Percentiles rank a stretch among this genome's conserved stretches.
These are phyloP conservation scores for Tylochromis polylepis DNA, from an alignment of 2,113 vertebrate species.

Conservation along the genomic window DNA sequence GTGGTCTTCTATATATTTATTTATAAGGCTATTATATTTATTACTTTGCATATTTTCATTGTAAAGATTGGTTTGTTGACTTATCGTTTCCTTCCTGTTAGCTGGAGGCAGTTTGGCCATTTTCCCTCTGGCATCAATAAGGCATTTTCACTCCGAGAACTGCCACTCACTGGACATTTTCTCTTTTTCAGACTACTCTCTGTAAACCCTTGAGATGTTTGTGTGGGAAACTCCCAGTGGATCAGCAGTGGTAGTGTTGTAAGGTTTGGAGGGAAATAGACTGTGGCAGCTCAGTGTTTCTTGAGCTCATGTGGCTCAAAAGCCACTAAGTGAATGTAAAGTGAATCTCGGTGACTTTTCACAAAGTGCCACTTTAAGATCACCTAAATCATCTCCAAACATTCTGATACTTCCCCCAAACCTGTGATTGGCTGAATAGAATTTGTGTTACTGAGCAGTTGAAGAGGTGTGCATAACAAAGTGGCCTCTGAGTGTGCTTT, in stretches of 20 bases:
- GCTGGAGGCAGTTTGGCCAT: background rate
- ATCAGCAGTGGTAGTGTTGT: rapidly evolving
- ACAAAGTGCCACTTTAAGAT: background rate
- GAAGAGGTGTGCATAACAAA: background rate
- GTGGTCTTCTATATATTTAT: background rate
- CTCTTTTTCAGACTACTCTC: background rate
- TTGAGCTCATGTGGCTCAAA: background rate
- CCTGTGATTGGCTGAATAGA: background rate
- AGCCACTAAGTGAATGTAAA: background rate
- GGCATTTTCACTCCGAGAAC: background rate
- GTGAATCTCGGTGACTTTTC: background rate
- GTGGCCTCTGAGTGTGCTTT: background rate
- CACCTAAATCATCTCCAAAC: background rate
- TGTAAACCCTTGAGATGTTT: background rate
- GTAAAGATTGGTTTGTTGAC: background rate
- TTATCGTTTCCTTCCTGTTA: background rate
- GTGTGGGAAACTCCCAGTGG: background rate
- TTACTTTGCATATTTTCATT: background rate
- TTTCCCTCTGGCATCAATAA: background rate
- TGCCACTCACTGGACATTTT: background rate
- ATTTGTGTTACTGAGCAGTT: background rate
- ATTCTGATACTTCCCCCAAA: background rate
- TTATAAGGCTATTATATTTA: background rate
- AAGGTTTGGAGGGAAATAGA: background rate
- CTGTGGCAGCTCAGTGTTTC: background rate